These are phyloP conservation scores for Rhinatrema bivittatum DNA, from an alignment of 2,797 vertebrate genomes.

Conservation along the genomic window DNA sequence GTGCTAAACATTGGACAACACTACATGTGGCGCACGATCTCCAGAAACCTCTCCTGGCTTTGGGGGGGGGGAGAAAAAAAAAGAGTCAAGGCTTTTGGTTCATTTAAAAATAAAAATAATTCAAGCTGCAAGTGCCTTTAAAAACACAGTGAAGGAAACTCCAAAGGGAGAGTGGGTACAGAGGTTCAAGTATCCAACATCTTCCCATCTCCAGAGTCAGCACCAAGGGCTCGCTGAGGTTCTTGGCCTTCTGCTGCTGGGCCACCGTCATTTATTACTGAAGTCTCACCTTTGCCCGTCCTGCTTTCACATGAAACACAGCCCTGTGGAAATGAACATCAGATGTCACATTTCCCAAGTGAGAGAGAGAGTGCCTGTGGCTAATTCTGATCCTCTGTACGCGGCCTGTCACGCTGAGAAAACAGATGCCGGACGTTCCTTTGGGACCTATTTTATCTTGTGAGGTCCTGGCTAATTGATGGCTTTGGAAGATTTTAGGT, in stretches of 20 bases:
- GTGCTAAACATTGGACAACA: too few species aligned
- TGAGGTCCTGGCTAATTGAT: too few species aligned
- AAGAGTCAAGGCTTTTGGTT: not conserved
- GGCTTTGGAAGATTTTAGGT: too few species aligned
- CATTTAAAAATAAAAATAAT: not conserved
- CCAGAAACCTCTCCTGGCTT: too few species aligned
- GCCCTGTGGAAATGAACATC: conserved; percentile 39
- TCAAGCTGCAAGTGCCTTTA: not conserved
- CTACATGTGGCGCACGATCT: conserved; percentile 2
- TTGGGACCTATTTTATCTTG: too few species aligned
- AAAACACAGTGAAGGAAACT: too few species aligned
- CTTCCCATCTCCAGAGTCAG: not conserved
- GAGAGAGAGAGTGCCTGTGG: too few species aligned
- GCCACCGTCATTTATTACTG: not conserved
- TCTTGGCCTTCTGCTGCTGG: not conserved
- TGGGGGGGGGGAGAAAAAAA: too few species aligned
- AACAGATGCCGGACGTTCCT: too few species aligned
- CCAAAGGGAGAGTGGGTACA: conserved; percentile 1
- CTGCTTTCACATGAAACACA: conserved; percentile 17
- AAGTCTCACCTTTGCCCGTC: not conserved
- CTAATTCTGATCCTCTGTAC: too few species aligned
- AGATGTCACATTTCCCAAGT: too few species aligned
- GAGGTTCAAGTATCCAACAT: not conserved
- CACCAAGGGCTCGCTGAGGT: not conserved
- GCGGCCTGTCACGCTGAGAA: too few species aligned